Evolutionary conservation across 92 coral and sea anemone species (phyloP).

Genomic region (Umimayanthus chanpuru): DNA sequence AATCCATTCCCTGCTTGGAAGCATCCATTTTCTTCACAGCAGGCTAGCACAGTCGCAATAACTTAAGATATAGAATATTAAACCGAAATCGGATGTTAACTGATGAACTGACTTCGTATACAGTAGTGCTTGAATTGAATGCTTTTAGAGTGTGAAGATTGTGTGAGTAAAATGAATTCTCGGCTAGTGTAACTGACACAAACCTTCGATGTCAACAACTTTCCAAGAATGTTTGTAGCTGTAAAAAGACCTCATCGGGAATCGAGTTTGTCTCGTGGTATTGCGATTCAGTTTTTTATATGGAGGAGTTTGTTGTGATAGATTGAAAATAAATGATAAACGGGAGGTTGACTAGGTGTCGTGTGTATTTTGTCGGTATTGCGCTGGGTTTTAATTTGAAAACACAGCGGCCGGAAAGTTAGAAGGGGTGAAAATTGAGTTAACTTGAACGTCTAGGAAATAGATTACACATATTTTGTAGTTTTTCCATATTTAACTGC

Average conservation of each 20-base stretch:
- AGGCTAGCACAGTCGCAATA: too few relatives aligned
- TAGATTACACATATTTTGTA: neutral
- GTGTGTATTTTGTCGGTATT: neutral
- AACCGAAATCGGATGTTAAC: neutral
- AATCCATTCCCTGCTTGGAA: too few relatives aligned
- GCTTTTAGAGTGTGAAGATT: too few relatives aligned
- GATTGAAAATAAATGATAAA: neutral
- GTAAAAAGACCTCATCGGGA: too few relatives aligned
- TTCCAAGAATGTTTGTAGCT: too few relatives aligned
- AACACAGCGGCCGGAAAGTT: neutral
- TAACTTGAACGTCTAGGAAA: constrained; percentile 3
- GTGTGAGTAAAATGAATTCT: too few relatives aligned
- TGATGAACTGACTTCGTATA: neutral
- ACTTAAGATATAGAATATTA: too few relatives aligned
- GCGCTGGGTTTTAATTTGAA: neutral
- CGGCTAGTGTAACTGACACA: too few relatives aligned
- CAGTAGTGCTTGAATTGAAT: neutral
- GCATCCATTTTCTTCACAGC: too few relatives aligned
- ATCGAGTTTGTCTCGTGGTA: too few relatives aligned
- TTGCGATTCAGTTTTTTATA: too few relatives aligned
- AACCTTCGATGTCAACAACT: too few relatives aligned
- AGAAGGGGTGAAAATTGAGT: neutral
- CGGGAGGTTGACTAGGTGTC: neutral
- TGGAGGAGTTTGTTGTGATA: neutral
- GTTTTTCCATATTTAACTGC: neutral